Evolutionary conservation across 2,888 invertebrate species (phyloP), one percentile per base, ranked within the genome.

Genomic region (Geotrupes spiniger): DNA sequence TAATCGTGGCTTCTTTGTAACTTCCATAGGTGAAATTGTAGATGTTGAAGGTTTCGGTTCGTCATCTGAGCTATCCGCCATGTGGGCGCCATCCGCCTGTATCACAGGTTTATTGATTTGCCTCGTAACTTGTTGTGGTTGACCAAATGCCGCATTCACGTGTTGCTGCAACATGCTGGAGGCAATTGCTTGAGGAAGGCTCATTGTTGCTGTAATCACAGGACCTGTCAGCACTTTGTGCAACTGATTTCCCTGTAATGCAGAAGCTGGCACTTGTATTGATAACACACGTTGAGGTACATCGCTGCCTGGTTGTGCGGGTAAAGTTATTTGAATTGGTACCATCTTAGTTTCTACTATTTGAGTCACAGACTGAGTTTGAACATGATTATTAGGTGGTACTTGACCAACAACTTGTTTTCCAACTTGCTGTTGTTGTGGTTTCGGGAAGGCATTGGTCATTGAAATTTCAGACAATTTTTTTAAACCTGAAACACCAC

Each of bases 201-300:
- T 85, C 81, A 93, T 88, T 26, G 93, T 91, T 4, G 93, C 92
- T 61, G 91, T 87, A 56, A 93, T 92, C 41, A 93, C 85, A 42
- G 92, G 89, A 28, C 91, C 90, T 28, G 92, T 91, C 53, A 92
- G 77, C 44, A 92, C 87, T 70, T 84, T 75, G 54, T 80, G 82
- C 53, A 81, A 63, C 55, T 79, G 79, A 63, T 81, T 79, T 45
- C 78, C 81, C 75, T 73, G 72, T 42, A 92, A 77, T 17, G 91
- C 90, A 8, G 89, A 85, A 15, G 89, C 89, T 51, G 92, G 92
- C 63, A 92, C 92, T 75, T 92, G 91, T 67, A 92, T 91, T n/a
- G 90, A 91, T 49, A 92, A 81, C 36, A 89, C 82, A 52, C 91
- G 81, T 16, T 83, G 82, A 57, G 83, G 72, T 15, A 64, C 66